Evolutionary conservation across 2,797 vertebrate genomes (phyloP).

Genomic region (Serranus cabrilla): DNA sequence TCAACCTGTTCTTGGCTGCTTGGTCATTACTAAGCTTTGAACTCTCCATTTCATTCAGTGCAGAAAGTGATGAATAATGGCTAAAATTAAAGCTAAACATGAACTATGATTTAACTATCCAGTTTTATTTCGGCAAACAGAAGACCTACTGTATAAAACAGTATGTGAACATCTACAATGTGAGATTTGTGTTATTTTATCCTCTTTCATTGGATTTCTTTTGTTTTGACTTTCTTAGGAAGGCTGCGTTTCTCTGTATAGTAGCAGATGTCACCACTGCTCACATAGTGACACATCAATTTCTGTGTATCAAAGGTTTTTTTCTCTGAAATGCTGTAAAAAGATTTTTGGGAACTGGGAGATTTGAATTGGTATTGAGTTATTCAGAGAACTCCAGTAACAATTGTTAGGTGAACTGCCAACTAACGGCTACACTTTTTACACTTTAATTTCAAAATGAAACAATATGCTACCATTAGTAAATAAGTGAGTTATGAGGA

Average conservation of each 20-base stretch:
- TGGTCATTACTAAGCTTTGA: not conserved
- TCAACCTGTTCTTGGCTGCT: not conserved
- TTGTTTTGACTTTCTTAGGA: not conserved
- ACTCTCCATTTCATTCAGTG: too few species aligned
- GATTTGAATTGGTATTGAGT: not conserved
- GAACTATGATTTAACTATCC: not conserved
- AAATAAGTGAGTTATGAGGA: conserved; percentile 13
- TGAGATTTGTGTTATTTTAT: not conserved
- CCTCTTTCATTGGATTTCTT: not conserved
- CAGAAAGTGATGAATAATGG: too few species aligned
- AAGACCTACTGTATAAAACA: not conserved
- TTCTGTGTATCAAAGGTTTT: not conserved
- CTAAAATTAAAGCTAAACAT: not conserved
- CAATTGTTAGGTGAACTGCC: not conserved
- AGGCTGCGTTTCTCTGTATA: not conserved
- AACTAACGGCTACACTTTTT: not conserved
- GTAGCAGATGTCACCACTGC: not conserved
- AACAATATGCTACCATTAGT: conserved; percentile 11
- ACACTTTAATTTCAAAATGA: conserved; percentile 2
- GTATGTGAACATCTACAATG: not conserved
- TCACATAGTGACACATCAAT: not conserved
- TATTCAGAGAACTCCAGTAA: not conserved
- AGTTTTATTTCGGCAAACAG: not conserved
- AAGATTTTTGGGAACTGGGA: not conserved
- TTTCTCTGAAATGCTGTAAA: not conserved